Conservation (phyloP, 2,797 vertebrate species). For the Siniperca scherzeri region DNA sequence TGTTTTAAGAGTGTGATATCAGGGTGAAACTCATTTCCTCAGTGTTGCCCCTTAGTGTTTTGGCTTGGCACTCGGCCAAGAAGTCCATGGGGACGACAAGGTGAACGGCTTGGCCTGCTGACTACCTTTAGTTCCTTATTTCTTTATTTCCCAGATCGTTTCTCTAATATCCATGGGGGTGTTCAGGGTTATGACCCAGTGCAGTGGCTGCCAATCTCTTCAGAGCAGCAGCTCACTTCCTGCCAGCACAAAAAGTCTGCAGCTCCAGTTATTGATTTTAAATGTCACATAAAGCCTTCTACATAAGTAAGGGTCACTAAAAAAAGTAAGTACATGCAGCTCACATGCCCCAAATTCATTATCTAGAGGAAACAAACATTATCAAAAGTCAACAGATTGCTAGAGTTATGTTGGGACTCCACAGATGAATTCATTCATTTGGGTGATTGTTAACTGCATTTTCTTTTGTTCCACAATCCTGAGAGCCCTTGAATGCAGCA, state of each 20-base stretch:
- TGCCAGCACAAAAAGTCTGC: constrained; percentile 40
- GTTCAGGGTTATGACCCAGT: constrained; percentile 28
- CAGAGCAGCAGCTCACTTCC: constrained; percentile 33
- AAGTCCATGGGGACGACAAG: constrained; percentile 54
- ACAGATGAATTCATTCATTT: too few species aligned
- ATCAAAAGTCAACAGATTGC: constrained; percentile 28
- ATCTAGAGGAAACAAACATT: constrained; percentile 15
- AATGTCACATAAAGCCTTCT: constrained; percentile 49
- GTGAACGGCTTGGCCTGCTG: constrained; percentile 57
- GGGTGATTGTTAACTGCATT: too few species aligned
- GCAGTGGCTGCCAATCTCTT: constrained; percentile 59
- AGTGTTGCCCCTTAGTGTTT: constrained; percentile 40
- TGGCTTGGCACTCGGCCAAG: constrained; percentile 36
- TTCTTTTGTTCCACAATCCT: too few species aligned
- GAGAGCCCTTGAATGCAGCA: too few species aligned
- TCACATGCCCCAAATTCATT: constrained; percentile 21
- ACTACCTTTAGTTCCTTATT: constrained; percentile 53
- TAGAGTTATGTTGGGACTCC: background rate
- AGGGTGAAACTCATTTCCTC: constrained; percentile 71
- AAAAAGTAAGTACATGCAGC: constrained; percentile 26
- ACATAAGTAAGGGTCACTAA: constrained; percentile 12
- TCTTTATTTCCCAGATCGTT: constrained; percentile 66
- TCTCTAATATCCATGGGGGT: constrained; percentile 47
- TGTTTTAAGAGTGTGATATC: constrained; percentile 36
- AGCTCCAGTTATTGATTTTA: constrained; percentile 56